Evolutionary conservation across 2,797 vertebrate species (phyloP).

Genomic region (Mallotus villosus): DNA sequence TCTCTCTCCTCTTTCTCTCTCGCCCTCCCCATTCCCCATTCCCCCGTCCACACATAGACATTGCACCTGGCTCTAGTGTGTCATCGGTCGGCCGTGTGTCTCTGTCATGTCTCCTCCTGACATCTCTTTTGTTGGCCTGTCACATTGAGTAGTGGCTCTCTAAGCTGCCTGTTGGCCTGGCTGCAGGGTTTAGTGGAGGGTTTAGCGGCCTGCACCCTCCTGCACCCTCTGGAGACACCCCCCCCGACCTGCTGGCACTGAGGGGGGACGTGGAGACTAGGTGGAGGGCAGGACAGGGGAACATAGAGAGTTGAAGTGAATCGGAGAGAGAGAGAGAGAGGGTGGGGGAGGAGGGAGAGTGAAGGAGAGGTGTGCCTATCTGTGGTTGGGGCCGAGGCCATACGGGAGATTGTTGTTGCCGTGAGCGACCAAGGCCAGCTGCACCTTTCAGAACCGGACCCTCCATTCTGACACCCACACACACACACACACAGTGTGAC

Average conservation of each 20-base stretch:
- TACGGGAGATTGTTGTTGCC: not conserved
- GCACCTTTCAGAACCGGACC: not conserved
- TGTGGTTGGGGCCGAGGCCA: no score
- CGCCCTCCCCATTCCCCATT: no score
- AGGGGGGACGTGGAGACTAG: no score
- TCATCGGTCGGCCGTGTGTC: conserved; percentile 5
- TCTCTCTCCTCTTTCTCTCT: not conserved
- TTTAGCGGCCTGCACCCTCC: no score
- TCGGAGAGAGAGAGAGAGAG: conserved; percentile 22
- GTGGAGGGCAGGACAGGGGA: not conserved
- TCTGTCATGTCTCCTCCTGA: conserved; percentile 23
- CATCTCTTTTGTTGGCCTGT: conserved; percentile 25
- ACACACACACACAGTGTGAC: conserved; percentile 1
- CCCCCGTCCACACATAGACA: no score
- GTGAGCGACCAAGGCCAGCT: not conserved
- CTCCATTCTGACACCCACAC: conserved; percentile 9
- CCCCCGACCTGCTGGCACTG: conserved; percentile 21
- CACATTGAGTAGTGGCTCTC: conserved; percentile 36
- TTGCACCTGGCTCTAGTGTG: conserved; percentile 10
- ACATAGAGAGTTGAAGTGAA: conserved; percentile 12
- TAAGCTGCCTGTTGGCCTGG: conserved; percentile 16
- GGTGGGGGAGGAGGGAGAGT: conserved; percentile 7
- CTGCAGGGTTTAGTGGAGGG: not conserved
- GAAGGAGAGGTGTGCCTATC: conserved; percentile 30
- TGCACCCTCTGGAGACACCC: not conserved